These are phyloP conservation scores for Salpingus planirostris DNA, from an alignment of 2,888 invertebrate species.

Conservation along the genomic window DNA sequence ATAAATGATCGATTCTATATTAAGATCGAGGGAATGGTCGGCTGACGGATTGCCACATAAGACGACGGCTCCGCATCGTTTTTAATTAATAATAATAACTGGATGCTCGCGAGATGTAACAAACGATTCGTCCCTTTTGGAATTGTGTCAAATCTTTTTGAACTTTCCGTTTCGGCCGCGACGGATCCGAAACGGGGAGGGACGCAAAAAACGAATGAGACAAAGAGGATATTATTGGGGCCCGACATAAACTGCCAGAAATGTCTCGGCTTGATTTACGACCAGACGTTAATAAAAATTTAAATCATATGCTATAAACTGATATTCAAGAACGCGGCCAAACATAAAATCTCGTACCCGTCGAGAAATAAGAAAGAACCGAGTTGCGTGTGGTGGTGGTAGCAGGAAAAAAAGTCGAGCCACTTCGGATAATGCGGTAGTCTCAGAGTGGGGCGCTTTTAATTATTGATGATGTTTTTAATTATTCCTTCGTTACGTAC, in stretches of 20 bases:
- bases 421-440: too few species aligned
- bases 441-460: too few species aligned
- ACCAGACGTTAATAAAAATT: constrained; percentile 35
- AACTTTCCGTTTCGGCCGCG: too few species aligned
- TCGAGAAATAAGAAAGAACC: too few species aligned
- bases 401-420: too few species aligned
- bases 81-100: constrained; percentile 16
- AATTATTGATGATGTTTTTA: too few species aligned
- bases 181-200: constrained; percentile 12
- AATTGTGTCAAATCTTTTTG: too few species aligned
- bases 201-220: constrained; percentile 7
- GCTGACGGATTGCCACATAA: constrained; percentile 14
- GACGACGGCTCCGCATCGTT: constrained; percentile 10
- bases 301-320: constrained; percentile 39
- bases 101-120: too few species aligned
- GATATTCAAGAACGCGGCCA: constrained; percentile 21
- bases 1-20: constrained; percentile 22
- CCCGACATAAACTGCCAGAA: constrained; percentile 20
- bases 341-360: too few species aligned
- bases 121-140: too few species aligned
- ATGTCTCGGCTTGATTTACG: constrained; percentile 33
- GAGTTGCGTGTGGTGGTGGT: too few species aligned
- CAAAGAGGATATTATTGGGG: constrained; percentile 10
- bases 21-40: constrained; percentile 19
- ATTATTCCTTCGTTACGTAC: too few species aligned